phyloP scores from a whole-genome alignment of 1,140 invertebrate genomes.

The Camponotus pennsylvanicus region DNA sequence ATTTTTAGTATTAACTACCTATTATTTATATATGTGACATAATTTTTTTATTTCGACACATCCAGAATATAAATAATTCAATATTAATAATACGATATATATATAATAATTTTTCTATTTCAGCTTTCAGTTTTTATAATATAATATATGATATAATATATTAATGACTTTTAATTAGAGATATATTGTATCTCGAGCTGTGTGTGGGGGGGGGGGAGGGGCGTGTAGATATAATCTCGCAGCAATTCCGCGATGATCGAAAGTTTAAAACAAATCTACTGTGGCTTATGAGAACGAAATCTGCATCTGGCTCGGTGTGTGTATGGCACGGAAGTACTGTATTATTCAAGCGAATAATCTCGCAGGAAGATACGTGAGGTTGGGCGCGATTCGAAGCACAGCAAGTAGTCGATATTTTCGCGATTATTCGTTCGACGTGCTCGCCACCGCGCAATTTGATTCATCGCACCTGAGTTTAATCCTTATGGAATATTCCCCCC shows the following conservation, averaged over 20 bases:
- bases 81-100: too few species aligned
- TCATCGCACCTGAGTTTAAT: slow-evolving; percentile 35
- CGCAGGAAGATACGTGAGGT: slow-evolving; percentile 43
- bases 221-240: slow-evolving; percentile 30
- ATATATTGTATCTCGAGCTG: background rate
- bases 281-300: slow-evolving; percentile 11
- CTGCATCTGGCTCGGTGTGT: slow-evolving; percentile 32
- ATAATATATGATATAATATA: background rate
- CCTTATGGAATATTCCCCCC: slow-evolving; percentile 43
- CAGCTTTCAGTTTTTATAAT: background rate
- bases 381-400: background rate
- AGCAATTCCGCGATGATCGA: slow-evolving; percentile 5
- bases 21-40: too few species aligned
- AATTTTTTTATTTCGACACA: too few species aligned
- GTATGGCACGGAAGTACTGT: slow-evolving; percentile 28
- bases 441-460: slow-evolving; percentile 30
- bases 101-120: background rate
- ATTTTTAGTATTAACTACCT: too few species aligned
- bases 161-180: background rate
- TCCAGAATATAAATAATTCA: too few species aligned
- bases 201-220: too few species aligned
- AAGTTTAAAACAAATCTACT: slow-evolving; percentile 54
- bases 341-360: slow-evolving; percentile 60
- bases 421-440: slow-evolving; percentile 54
- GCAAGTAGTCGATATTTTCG: slow-evolving; percentile 26